phyloP scores from a whole-genome alignment of 2,797 vertebrate genomes.

The Sphenopsis melanotis region DNA sequence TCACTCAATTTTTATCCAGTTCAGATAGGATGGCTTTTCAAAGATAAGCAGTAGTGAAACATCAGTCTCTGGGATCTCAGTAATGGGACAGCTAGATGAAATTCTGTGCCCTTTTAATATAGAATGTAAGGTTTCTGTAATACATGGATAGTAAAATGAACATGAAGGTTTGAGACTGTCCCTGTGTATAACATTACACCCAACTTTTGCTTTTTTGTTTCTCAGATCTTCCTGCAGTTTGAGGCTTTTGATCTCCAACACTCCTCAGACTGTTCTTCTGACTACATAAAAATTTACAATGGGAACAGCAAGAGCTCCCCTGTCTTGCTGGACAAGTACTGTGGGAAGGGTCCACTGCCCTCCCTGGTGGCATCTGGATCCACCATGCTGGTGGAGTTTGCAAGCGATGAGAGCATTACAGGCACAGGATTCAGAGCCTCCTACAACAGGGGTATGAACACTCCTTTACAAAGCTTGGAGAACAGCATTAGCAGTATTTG shows the following conservation, averaged over 20 bases:
- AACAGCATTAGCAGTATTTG: not conserved
- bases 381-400: constrained; percentile 61
- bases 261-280: constrained; percentile 55
- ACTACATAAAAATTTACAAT: constrained; percentile 66
- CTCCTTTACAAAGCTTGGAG: not conserved
- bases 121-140: not conserved
- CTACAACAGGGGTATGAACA: constrained; percentile 54
- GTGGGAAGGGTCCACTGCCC: constrained; percentile 42
- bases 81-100: not conserved
- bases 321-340: constrained; percentile 59
- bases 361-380: constrained; percentile 51
- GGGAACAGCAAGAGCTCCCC: constrained; percentile 63
- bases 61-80: not conserved
- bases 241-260: constrained; percentile 59
- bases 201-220: not conserved
- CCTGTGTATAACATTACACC: not conserved
- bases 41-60: not conserved
- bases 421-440: constrained; percentile 62
- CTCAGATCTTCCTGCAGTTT: constrained; percentile 67
- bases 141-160: not conserved
- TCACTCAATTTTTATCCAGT: not conserved
- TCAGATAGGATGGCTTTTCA: not conserved
- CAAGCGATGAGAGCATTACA: constrained; percentile 28
- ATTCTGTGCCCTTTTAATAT: not conserved
- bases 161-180: not conserved